Percentiles rank a stretch among this genome's conserved stretches.
Evolutionary conservation across 2,797 vertebrate genomes (phyloP).

Genomic region (Platyrinchus mystaceus): DNA sequence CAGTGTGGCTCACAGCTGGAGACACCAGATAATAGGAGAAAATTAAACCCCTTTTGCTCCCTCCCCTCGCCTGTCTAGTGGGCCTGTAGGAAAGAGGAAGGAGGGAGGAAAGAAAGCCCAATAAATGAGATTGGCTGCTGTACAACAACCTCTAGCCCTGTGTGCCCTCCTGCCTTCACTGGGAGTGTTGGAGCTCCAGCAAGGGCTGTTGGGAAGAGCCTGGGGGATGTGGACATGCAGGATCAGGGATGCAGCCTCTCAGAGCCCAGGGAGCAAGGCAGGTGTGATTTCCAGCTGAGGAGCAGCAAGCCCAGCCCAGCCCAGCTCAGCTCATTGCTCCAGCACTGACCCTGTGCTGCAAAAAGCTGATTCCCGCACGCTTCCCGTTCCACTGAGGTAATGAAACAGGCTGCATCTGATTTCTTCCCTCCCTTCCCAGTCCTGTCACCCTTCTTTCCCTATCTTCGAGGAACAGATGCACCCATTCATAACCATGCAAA

Average conservation of each 20-base stretch:
- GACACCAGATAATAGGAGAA: not conserved
- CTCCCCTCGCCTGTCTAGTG: not conserved
- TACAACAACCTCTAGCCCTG: not conserved
- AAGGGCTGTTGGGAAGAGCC: not conserved
- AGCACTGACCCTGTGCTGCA: not conserved
- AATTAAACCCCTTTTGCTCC: not conserved
- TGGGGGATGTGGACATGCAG: not conserved
- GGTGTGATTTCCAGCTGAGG: not conserved
- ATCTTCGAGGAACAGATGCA: slow-evolving; percentile 30
- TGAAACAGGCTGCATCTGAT: not conserved
- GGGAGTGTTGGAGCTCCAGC: not conserved
- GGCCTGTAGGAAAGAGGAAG: not conserved
- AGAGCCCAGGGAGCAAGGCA: not conserved
- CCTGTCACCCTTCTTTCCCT: not conserved
- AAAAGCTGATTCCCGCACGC: accelerated
- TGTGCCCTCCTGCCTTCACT: accelerated
- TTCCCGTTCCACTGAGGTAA: not conserved
- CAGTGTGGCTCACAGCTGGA: not conserved
- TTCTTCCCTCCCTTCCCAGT: not conserved
- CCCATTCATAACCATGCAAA: not conserved
- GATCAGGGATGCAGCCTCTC: not conserved
- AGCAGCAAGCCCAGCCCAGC: not conserved
- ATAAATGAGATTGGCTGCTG: not conserved
- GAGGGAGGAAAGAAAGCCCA: not conserved
- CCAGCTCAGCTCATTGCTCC: not conserved